Percentiles rank a stretch among this genome's conserved stretches.
phyloP scores from a whole-genome alignment of 2,113 vertebrate species.

The Mastomys coucha region DNA sequence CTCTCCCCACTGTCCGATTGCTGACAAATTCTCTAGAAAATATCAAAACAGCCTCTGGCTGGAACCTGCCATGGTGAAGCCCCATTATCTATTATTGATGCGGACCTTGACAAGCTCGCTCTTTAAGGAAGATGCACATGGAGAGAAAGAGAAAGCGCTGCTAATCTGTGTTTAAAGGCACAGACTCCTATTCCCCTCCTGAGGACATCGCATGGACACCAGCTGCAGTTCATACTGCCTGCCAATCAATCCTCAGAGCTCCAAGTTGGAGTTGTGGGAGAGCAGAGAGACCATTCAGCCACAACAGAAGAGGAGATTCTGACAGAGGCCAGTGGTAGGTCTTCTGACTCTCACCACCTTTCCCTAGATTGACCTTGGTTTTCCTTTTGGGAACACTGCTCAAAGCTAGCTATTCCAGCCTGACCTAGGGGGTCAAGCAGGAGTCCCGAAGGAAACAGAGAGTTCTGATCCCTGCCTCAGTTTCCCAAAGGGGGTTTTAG shows the following conservation, averaged over 20 bases:
- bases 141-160: constrained; percentile 53
- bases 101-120: constrained; percentile 87
- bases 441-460: neutral
- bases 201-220: neutral
- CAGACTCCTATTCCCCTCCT: constrained; percentile 52
- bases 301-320: neutral
- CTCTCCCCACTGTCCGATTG: constrained; percentile 80
- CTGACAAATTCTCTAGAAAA: constrained; percentile 90
- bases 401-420: neutral
- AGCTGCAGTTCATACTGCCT: neutral
- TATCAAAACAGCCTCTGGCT: constrained; percentile 90
- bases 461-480: neutral
- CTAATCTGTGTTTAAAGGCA: constrained; percentile 85
- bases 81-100: constrained; percentile 91
- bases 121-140: constrained; percentile 75
- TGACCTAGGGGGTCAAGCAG: neutral
- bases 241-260: fast-evolving
- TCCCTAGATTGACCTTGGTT: neutral
- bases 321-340: neutral
- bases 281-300: neutral
- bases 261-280: neutral
- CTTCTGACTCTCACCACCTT: neutral
- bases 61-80: constrained; percentile 87
- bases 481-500: neutral
- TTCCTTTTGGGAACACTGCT: neutral